phyloP scores from a whole-genome alignment of 2,113 vertebrate genomes.

The Odocoileus hemionus region DNA sequence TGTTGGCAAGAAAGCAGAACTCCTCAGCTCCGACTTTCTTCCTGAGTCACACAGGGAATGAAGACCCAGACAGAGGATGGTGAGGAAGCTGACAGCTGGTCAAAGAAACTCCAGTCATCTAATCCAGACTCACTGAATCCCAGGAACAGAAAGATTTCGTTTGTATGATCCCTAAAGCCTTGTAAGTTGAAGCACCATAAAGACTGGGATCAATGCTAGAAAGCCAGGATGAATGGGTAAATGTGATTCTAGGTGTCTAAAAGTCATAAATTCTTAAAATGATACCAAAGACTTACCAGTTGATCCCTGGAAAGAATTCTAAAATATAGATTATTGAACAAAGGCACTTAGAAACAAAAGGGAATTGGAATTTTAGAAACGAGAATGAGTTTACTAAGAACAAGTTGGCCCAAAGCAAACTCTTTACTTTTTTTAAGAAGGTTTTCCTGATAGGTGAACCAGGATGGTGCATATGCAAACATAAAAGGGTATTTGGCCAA shows the following conservation, averaged over 20 bases:
- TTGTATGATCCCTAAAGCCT: not conserved
- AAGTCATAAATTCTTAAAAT: not conserved
- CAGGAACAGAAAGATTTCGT: not conserved
- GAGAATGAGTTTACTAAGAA: not conserved
- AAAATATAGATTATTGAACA: not conserved
- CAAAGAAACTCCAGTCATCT: not conserved
- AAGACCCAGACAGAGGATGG: not conserved
- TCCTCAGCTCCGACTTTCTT: not conserved
- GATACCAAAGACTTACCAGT: not conserved
- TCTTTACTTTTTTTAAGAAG: not conserved
- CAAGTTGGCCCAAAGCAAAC: not conserved
- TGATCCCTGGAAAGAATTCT: not conserved
- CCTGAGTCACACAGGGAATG: not conserved
- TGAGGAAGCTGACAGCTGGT: not conserved
- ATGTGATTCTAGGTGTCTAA: not conserved
- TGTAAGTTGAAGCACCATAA: not conserved
- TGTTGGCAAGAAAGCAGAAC: not conserved
- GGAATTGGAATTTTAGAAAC: not conserved
- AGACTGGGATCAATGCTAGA: not conserved
- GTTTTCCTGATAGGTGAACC: not conserved
- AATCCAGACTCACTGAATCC: not conserved
- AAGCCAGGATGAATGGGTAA: not conserved
- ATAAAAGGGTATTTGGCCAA: not conserved
- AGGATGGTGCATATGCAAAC: not conserved
- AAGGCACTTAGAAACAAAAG: not conserved